Evolutionary conservation across 2,113 vertebrate species (phyloP).

Genomic region (Talpa occidentalis): DNA sequence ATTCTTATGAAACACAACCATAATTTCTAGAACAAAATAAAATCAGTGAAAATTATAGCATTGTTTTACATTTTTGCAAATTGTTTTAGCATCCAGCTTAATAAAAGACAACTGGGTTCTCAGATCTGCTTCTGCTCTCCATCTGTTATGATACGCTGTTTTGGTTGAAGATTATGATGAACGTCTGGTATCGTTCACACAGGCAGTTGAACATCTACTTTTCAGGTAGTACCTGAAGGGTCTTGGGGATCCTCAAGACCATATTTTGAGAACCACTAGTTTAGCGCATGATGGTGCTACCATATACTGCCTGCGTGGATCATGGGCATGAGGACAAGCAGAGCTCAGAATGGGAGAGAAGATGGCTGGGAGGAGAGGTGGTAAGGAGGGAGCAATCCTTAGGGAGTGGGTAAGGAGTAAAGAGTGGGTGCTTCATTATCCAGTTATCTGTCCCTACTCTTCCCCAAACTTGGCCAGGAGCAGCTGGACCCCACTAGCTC

Average conservation of each 20-base stretch:
- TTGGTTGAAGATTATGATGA: background rate
- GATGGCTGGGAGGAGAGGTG: accelerated
- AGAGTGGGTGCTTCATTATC: background rate
- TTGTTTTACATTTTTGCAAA: constrained; percentile 21
- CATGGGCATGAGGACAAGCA: background rate
- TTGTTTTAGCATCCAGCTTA: background rate
- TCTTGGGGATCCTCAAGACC: background rate
- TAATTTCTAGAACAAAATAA: background rate
- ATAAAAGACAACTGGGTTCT: background rate
- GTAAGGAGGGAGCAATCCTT: background rate
- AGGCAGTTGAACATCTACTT: background rate
- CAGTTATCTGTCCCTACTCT: background rate
- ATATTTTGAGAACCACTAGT: background rate
- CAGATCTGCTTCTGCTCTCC: background rate
- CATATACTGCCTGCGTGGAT: background rate
- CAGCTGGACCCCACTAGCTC: background rate
- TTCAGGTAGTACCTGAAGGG: background rate
- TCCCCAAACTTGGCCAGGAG: background rate
- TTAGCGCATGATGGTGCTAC: background rate
- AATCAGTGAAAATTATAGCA: background rate
- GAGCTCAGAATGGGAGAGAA: background rate
- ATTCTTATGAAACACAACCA: background rate
- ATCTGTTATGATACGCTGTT: background rate
- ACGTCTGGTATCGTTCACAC: background rate
- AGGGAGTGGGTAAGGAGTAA: no score